Evolutionary conservation across 2,797 vertebrate genomes (phyloP).

Genomic region (Chelon labrosus): DNA sequence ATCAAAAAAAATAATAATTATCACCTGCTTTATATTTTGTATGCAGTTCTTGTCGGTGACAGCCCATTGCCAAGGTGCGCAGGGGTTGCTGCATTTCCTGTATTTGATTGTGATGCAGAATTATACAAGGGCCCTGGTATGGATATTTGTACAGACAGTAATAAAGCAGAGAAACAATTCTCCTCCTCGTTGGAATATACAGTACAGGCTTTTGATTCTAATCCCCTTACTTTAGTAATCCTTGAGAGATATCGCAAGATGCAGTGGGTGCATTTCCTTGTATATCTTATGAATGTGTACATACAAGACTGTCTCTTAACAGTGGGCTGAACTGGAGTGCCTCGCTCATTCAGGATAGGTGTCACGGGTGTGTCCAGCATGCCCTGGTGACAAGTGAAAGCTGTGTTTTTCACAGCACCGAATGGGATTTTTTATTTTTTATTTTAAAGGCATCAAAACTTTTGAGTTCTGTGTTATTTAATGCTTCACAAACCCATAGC

Average conservation of each 20-base stretch:
- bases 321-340: conserved; percentile 77
- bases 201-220: conserved; percentile 23
- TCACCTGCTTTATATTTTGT: conserved; percentile 53
- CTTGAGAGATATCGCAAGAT: conserved; percentile 40
- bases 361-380: conserved; percentile 40
- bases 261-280: conserved; percentile 45
- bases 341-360: conserved; percentile 64
- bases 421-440: conserved; percentile 44
- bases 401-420: conserved; percentile 36
- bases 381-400: conserved; percentile 43
- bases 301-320: conserved; percentile 66
- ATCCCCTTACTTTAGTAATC: conserved; percentile 38
- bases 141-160: conserved; percentile 21
- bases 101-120: conserved; percentile 50
- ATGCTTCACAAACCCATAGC: conserved; percentile 35
- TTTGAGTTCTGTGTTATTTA: conserved; percentile 53
- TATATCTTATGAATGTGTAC: conserved; percentile 80
- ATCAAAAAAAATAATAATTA: neutral
- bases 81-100: conserved; percentile 38
- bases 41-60: conserved; percentile 28
- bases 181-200: conserved; percentile 13
- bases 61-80: conserved; percentile 15
- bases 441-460: conserved; percentile 48
- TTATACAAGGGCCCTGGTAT: conserved; percentile 15
- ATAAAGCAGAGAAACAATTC: conserved; percentile 22